Percentiles rank a stretch among this genome's conserved stretches.
phyloP scores from a whole-genome alignment of 2,888 invertebrate genomes.

The Rhodophaea formosa region DNA sequence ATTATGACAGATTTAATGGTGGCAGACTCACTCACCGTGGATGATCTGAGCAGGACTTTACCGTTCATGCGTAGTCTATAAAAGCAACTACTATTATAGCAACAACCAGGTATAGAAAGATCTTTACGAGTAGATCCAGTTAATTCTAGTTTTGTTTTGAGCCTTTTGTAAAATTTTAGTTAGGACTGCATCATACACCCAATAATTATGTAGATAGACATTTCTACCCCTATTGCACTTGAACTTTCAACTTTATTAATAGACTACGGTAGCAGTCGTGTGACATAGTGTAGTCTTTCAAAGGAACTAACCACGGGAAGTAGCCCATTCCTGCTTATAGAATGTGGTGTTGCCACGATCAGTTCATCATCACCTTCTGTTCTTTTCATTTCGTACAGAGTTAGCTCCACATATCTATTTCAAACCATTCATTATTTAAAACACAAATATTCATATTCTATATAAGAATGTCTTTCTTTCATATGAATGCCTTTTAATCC shows the following conservation, averaged over 20 bases:
- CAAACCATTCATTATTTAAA: constrained; percentile 3
- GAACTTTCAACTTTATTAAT: background rate
- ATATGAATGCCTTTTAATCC: background rate
- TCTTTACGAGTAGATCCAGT: constrained; percentile 26
- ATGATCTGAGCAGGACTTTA: constrained; percentile 71
- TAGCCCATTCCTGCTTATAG: constrained; percentile 5
- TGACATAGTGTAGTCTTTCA: background rate
- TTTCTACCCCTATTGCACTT: constrained; percentile 5
- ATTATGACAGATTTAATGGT: constrained; percentile 77
- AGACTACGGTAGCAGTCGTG: background rate
- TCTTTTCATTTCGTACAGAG: background rate
- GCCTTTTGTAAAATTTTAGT: constrained; percentile 8
- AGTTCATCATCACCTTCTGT: background rate
- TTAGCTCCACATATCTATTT: background rate
- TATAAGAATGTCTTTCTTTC: too few species aligned
- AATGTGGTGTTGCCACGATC: background rate
- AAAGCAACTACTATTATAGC: too few species aligned
- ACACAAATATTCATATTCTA: background rate
- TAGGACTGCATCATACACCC: background rate
- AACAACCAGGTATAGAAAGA: constrained; percentile 53
- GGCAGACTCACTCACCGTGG: constrained; percentile 71
- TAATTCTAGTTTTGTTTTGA: constrained; percentile 24
- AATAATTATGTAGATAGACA: constrained; percentile 21
- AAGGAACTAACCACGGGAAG: background rate
- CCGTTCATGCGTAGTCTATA: constrained; percentile 78